phyloP scores from a whole-genome alignment of 2,797 vertebrate genomes.

The Arctocebus calabarensis region DNA sequence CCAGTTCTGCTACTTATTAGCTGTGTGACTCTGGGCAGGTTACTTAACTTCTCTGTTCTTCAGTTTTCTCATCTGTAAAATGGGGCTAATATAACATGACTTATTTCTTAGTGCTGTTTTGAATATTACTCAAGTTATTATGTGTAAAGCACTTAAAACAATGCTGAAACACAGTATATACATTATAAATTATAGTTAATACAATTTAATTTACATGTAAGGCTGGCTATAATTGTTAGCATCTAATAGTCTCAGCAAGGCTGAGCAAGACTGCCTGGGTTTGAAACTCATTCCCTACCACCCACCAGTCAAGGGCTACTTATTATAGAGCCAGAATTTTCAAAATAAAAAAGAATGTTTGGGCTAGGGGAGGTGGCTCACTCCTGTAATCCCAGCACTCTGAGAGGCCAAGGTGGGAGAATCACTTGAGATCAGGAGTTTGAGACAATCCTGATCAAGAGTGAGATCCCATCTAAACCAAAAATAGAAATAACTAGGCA shows the following conservation, averaged over 20 bases:
- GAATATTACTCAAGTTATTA: not conserved
- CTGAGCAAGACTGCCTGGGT: not conserved
- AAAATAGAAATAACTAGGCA: too few species aligned
- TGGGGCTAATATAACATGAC: not conserved
- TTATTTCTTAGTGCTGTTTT: not conserved
- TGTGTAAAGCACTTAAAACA: not conserved
- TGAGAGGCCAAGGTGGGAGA: not conserved
- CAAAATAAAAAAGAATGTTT: conserved; percentile 19
- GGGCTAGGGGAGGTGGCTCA: fast-evolving
- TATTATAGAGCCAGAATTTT: not conserved
- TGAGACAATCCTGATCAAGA: not conserved
- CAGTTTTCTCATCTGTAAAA: conserved; percentile 14
- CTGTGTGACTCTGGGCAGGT: not conserved
- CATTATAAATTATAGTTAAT: not conserved
- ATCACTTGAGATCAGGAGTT: not conserved
- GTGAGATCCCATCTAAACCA: not conserved
- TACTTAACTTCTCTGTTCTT: conserved; percentile 5
- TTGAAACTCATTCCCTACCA: conserved; percentile 10
- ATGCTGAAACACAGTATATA: not conserved
- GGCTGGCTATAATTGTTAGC: not conserved
- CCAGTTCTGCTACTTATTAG: not conserved
- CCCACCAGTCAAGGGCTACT: not conserved
- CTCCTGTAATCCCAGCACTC: not conserved
- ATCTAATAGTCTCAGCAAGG: not conserved
- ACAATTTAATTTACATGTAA: not conserved